Percentiles rank a stretch among this genome's conserved stretches.
Evolutionary conservation across 2,113 vertebrate genomes (phyloP).

Genomic region (Centropus bengalensis): DNA sequence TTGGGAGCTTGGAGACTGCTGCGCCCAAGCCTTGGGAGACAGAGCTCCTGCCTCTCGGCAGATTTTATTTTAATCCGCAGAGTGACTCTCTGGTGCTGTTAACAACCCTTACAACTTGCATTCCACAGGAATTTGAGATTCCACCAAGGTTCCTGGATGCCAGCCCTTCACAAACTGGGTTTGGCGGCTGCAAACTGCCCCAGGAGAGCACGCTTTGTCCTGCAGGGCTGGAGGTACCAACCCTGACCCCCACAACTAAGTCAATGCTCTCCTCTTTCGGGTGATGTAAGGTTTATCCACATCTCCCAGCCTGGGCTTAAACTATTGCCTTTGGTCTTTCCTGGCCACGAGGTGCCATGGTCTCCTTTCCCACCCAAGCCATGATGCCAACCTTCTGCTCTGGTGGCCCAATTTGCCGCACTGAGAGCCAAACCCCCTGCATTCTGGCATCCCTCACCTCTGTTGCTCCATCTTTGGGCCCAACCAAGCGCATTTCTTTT

Average conservation of each 20-base stretch:
- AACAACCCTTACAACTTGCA: neutral
- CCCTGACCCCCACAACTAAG: rapidly evolving
- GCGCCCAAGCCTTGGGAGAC: neutral
- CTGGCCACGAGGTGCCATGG: rapidly evolving
- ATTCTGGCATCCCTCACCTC: neutral
- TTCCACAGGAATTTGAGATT: neutral
- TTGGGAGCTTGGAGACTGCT: neutral
- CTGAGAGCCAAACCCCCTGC: neutral
- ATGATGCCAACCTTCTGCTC: neutral
- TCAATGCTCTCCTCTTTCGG: neutral
- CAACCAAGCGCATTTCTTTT: neutral
- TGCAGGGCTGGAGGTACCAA: neutral
- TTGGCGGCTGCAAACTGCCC: neutral
- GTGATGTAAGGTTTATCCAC: neutral
- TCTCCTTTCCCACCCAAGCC: neutral
- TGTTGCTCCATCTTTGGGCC: rapidly evolving
- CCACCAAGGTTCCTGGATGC: neutral
- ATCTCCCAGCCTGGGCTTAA: neutral
- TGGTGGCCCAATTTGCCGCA: neutral
- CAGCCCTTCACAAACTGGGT: neutral
- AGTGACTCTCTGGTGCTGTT: neutral
- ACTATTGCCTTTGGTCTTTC: neutral
- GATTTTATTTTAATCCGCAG: neutral
- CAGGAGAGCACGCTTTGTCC: neutral
- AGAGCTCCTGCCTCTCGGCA: neutral